phyloP scores from a whole-genome alignment of 2,113 vertebrate species.

The Ranitomeya imitator region DNA sequence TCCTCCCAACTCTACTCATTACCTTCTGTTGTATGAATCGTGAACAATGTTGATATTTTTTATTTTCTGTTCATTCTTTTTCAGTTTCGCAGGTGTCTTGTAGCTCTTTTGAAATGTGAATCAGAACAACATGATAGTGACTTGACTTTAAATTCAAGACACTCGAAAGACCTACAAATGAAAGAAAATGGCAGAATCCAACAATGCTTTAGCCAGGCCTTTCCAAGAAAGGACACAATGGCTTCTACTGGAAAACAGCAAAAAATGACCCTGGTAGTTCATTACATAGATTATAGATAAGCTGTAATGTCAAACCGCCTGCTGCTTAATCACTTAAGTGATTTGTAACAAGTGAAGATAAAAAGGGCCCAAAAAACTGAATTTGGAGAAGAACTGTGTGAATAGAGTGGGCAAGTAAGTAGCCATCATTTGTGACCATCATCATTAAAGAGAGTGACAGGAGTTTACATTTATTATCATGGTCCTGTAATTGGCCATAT shows the following conservation, averaged over 20 bases:
- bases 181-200: neutral
- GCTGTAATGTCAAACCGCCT: neutral
- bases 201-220: neutral
- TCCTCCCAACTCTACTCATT: too few species aligned
- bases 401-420: neutral
- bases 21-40: too few species aligned
- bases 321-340: conserved; percentile 16
- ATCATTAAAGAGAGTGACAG: conserved; percentile 1
- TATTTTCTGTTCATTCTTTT: neutral
- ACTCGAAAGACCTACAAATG: neutral
- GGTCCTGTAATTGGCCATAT: neutral
- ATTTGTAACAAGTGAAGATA: neutral
- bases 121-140: conserved; percentile 56
- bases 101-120: conserved; percentile 68
- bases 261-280: conserved; percentile 39
- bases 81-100: conserved; percentile 70
- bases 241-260: neutral
- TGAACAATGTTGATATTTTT: neutral
- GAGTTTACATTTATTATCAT: neutral
- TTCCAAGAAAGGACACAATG: conserved; percentile 11
- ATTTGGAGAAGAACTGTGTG: neutral
- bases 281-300: conserved; percentile 32
- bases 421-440: conserved; percentile 1
- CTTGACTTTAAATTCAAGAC: conserved; percentile 1
- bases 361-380: neutral